Conservation (phyloP, 1,140 invertebrate species). For the Ctenoplectra terminalis region DNA sequence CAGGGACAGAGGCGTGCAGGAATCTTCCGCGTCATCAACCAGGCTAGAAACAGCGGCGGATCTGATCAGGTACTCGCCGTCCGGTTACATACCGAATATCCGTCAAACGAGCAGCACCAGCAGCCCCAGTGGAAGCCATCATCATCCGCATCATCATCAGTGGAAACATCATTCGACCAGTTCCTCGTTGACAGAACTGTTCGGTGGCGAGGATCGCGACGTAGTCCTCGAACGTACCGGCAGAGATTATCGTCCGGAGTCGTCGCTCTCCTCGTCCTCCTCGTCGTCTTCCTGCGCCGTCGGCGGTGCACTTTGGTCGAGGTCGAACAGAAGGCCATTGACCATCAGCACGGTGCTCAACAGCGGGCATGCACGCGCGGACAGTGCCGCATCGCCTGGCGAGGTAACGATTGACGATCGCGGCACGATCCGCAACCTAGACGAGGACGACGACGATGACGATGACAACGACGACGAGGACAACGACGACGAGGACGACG, state of each 20-base stretch:
- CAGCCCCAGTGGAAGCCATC: slow-evolving; percentile 6
- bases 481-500: slow-evolving; percentile 59
- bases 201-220: slow-evolving; percentile 71
- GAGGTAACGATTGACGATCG: slow-evolving; percentile 72
- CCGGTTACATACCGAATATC: slow-evolving; percentile 85
- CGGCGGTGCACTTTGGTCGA: slow-evolving; percentile 49
- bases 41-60: slow-evolving; percentile 81
- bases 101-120: slow-evolving; percentile 73
- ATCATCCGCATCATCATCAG: slow-evolving; percentile 35
- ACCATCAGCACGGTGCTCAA: slow-evolving; percentile 65
- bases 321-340: slow-evolving; percentile 63
- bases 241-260: slow-evolving; percentile 63
- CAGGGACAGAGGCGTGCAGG: slow-evolving; percentile 47
- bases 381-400: slow-evolving; percentile 65
- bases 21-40: slow-evolving; percentile 67
- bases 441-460: slow-evolving; percentile 61
- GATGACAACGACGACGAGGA: slow-evolving; percentile 39
- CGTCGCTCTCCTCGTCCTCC: slow-evolving; percentile 65
- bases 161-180: slow-evolving; percentile 60
- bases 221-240: slow-evolving; percentile 34
- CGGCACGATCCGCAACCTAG: slow-evolving; percentile 31
- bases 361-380: slow-evolving; percentile 62
- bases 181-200: slow-evolving; percentile 65
- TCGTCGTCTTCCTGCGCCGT: slow-evolving; percentile 60
- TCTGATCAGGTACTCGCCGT: slow-evolving; percentile 85